Base-by-base conservation (phyloP, 1,140 invertebrate species). In the Pteromalus puparum region DNA sequence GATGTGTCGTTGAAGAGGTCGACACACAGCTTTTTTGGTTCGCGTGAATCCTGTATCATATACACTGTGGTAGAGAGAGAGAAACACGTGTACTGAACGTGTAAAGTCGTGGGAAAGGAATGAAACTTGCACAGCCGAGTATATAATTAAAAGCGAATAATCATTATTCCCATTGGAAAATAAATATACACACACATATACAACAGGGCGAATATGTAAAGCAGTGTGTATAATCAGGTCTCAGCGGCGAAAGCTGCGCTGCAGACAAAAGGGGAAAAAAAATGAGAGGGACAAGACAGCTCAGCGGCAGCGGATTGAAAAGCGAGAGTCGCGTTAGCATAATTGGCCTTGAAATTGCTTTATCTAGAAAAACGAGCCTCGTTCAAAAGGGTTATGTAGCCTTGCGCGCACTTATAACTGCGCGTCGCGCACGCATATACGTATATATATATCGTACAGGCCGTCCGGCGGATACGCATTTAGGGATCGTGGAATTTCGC, bases 391-490 rank as follows among this genome's bases (percentile, higher is more conserved):
- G 38, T 65, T 68, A 42, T 42, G 10, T 7, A 65, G 18, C 81
- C 73, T 83, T 83, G 53, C 26, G 46, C 42, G n/a, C 74, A 5
- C 30, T n/a, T 26, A 67, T 67, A 9, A 67, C n/a, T 15, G 53
- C 53, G 53, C 65, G 65, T n/a, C 53, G 10, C 3, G 10, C 26
- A 28, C 67, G 18, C 53, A n/a, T 21, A 61, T 21, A 61, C 18
- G 6, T 21, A 61, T 61, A n/a, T 18, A n/a, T 61, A 21, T 1
- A 61, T 1, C 21, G 12, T 13, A 18, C 26, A 3, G 13, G 28
- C 24, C 75, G 75, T 83, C 75, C 75, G 82, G 75, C 75, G 82
- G 75, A 78, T 78, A 73, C 46, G 82, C 75, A 78, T 83, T 78
- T 83, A 72, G 67, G 67, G 74, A 70, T 78, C 61, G 34, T 48